Percentiles rank a stretch among this genome's conserved stretches.
Evolutionary conservation across 2,797 vertebrate species (phyloP).

Genomic region (Taeniopygia guttata): DNA sequence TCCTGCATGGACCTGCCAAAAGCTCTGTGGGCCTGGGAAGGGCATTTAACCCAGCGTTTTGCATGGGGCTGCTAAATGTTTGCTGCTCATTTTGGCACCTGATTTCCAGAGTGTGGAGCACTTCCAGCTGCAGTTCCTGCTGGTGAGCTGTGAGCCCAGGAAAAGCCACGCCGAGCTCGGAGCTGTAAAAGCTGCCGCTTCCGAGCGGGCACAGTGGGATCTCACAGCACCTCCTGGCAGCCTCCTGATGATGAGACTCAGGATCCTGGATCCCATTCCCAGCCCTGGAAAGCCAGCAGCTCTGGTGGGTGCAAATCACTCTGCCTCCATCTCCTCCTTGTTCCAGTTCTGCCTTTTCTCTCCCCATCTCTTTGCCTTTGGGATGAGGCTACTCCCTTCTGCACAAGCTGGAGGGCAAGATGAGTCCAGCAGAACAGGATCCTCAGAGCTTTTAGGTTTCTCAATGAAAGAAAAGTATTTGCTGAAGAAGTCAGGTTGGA

Average conservation of each 20-base stretch:
- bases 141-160: not conserved
- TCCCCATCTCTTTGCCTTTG: not conserved
- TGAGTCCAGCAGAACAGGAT: not conserved
- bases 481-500: not conserved
- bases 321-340: not conserved
- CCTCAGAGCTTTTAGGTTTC: not conserved
- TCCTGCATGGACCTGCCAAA: not conserved
- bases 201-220: not conserved
- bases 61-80: not conserved
- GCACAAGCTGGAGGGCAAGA: not conserved
- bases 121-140: slow-evolving; percentile 44
- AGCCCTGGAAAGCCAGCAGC: not conserved
- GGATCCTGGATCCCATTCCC: not conserved
- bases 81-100: slow-evolving; percentile 2
- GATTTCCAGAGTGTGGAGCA: not conserved
- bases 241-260: not conserved
- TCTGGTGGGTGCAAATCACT: not conserved
- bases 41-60: not conserved
- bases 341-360: not conserved
- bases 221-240: not conserved
- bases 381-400: not conserved
- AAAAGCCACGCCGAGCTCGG: not conserved
- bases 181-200: not conserved
- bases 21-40: not conserved
- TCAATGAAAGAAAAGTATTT: not conserved